These are phyloP conservation scores for Phylloscopus whistleri DNA, from an alignment of 2,113 vertebrate species.

Conservation along the genomic window DNA sequence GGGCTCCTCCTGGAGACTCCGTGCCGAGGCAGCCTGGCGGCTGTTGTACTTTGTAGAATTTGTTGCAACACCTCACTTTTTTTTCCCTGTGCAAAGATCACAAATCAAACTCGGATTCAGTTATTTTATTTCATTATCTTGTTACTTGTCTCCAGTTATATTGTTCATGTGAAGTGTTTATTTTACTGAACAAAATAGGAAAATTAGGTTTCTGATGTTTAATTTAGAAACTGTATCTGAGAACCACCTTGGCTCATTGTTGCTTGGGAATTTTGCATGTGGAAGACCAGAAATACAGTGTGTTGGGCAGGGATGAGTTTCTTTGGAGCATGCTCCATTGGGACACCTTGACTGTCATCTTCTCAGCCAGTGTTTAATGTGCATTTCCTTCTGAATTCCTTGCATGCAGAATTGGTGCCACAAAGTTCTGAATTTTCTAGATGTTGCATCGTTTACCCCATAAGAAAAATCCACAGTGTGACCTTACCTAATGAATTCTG, in stretches of 20 bases:
- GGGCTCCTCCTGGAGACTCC: rapidly evolving
- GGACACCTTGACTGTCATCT: not conserved
- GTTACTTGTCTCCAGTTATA: not conserved
- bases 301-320: not conserved
- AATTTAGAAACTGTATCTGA: not conserved
- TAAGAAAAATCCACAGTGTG: not conserved
- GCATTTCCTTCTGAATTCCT: not conserved
- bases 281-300: not conserved
- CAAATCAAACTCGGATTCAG: not conserved
- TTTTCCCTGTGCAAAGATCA: not conserved
- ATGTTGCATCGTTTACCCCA: rapidly evolving
- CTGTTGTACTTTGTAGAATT: not conserved
- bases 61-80: not conserved
- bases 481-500: not conserved
- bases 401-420: not conserved
- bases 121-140: not conserved
- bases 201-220: not conserved
- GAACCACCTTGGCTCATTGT: not conserved
- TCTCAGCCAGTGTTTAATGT: not conserved
- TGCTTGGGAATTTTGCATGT: not conserved
- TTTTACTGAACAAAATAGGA: not conserved
- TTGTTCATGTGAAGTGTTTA: not conserved
- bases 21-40: rapidly evolving
- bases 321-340: rapidly evolving
- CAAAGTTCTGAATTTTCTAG: not conserved